Percentiles rank a stretch among this genome's conserved stretches.
These are phyloP conservation scores for Caenorhabditis auriculariae DNA, from an alignment of 2,888 invertebrate genomes.

Conservation along the genomic window DNA sequence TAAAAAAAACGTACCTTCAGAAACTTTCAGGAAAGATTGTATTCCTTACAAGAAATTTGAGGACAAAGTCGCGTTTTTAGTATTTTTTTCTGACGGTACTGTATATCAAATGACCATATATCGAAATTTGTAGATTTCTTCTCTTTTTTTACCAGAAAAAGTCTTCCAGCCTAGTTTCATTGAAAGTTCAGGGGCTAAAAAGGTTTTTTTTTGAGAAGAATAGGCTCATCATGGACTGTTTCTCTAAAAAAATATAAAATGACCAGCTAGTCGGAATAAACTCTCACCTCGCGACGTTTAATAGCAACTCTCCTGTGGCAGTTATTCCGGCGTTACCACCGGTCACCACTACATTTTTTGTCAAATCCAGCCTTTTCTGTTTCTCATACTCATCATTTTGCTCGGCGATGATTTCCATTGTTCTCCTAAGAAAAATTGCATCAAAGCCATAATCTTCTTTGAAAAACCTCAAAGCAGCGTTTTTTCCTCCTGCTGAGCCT, in stretches of 20 bases:
- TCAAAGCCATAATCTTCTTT: not conserved
- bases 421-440: too few relatives aligned
- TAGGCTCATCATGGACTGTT: conserved; percentile 8
- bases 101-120: too few relatives aligned
- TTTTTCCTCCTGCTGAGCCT: conserved; percentile 60
- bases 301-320: conserved; percentile 32
- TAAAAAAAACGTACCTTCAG: too few relatives aligned
- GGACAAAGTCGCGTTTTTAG: too few relatives aligned
- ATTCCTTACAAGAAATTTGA: too few relatives aligned
- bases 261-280: too few relatives aligned
- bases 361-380: conserved; percentile 33
- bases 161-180: too few relatives aligned
- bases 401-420: conserved; percentile 62
- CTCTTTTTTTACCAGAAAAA: too few relatives aligned
- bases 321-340: conserved; percentile 38
- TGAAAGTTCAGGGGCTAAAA: too few relatives aligned
- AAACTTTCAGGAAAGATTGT: too few relatives aligned
- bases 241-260: not conserved
- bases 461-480: conserved; percentile 51
- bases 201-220: conserved; percentile 1
- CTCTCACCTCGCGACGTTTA: conserved; percentile 43
- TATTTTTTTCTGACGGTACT: too few relatives aligned
- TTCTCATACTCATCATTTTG: conserved; percentile 57
- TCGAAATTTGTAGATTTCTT: too few relatives aligned
- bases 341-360: conserved; percentile 35